A percentile compares a stretch with the other conserved stretches of the same genome.
These are phyloP conservation scores for Cerastis rubricosa DNA, from an alignment of 2,888 invertebrate genomes.

Conservation along the genomic window DNA sequence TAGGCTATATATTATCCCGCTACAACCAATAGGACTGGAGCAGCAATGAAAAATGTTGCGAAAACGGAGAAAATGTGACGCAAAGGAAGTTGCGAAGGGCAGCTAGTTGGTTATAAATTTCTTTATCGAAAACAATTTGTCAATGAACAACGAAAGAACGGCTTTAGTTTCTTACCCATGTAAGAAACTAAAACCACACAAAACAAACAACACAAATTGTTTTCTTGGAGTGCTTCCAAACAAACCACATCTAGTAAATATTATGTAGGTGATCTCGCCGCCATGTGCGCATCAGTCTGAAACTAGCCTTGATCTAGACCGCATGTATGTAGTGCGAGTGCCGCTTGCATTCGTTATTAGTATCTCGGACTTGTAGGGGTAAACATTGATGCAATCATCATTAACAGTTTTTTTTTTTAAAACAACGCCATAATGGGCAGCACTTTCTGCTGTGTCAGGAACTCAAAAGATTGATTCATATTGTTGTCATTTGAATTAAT, in stretches of 20 bases:
- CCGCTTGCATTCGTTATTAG: neutral
- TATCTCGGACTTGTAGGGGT: neutral
- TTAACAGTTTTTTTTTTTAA: neutral
- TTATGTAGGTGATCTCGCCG: neutral
- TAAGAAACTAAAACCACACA: too few relatives aligned
- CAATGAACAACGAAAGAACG: too few relatives aligned
- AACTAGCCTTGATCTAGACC: neutral
- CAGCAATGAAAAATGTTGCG: too few relatives aligned
- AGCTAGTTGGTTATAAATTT: too few relatives aligned
- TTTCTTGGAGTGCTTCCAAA: neutral
- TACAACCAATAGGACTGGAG: too few relatives aligned
- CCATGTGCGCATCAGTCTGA: neutral
- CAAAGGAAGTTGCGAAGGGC: too few relatives aligned
- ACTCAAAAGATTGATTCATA: neutral
- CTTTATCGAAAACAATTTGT: too few relatives aligned
- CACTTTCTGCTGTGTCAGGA: neutral
- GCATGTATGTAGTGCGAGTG: neutral
- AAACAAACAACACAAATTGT: too few relatives aligned
- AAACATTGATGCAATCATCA: neutral
- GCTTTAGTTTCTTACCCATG: too few relatives aligned
- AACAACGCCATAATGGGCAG: neutral
- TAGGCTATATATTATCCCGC: too few relatives aligned
- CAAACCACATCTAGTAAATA: neutral
- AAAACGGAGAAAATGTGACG: too few relatives aligned
- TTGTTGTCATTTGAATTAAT: neutral